Conservation (phyloP, 2,888 invertebrate genomes). For the Andricus curvator region DNA sequence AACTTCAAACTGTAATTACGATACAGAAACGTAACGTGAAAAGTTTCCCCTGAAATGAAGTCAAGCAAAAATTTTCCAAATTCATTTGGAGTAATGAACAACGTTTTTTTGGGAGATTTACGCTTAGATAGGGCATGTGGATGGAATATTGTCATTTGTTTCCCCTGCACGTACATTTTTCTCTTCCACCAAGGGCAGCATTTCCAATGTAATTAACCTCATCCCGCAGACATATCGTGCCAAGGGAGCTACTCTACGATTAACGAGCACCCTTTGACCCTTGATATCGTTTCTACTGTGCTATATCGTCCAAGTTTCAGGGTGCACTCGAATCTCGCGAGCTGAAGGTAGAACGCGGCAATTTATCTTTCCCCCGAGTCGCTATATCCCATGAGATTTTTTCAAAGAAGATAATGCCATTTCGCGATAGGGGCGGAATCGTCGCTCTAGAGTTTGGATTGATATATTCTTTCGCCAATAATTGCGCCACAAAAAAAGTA, state of each 20-base stretch:
- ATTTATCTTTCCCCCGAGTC: slow-evolving; percentile 38
- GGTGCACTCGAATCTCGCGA: slow-evolving; percentile 16
- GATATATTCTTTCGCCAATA: background rate
- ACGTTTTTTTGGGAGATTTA: background rate
- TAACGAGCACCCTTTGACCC: slow-evolving; percentile 42
- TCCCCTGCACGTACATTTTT: slow-evolving; percentile 23
- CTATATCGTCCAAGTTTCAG: slow-evolving; percentile 28
- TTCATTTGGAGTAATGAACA: background rate
- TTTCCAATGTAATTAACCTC: slow-evolving; percentile 44
- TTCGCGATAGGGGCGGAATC: slow-evolving; percentile 11
- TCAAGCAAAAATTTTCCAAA: background rate
- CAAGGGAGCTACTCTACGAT: slow-evolving; percentile 22
- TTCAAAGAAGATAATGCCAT: slow-evolving; percentile 19
- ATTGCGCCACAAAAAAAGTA: background rate
- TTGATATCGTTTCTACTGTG: slow-evolving; percentile 29
- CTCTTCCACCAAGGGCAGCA: slow-evolving; percentile 38
- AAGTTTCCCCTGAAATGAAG: background rate
- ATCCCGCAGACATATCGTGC: slow-evolving; percentile 37
- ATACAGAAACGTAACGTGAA: background rate
- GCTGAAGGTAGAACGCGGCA: slow-evolving; percentile 15
- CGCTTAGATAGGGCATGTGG: background rate
- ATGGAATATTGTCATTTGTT: slow-evolving; percentile 33
- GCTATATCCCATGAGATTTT: slow-evolving; percentile 34
- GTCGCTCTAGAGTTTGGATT: background rate
- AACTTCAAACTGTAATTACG: no score